phyloP scores from a whole-genome alignment of 2,888 invertebrate species.

The Rhamphomyia laevipes region DNA sequence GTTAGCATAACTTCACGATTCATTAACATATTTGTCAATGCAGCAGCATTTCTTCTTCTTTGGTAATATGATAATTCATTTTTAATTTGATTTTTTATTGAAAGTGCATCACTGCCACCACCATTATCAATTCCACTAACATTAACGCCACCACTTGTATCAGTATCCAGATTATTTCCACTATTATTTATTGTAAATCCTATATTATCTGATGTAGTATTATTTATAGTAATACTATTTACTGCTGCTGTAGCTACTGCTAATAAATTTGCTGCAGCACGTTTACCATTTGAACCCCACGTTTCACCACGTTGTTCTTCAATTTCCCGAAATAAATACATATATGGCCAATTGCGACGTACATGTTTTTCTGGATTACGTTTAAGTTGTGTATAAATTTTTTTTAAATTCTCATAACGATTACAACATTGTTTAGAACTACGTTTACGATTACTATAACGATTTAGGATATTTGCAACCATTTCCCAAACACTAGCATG shows the following conservation, averaged over 20 bases:
- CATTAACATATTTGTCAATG: constrained; percentile 29
- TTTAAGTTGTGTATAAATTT: constrained; percentile 36
- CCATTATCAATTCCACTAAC: neutral
- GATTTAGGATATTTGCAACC: constrained; percentile 35
- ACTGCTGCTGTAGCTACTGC: neutral
- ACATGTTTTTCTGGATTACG: constrained; percentile 37
- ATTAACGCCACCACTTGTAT: neutral
- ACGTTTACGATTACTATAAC: constrained; percentile 33
- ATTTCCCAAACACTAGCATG: constrained; percentile 38
- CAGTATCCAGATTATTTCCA: neutral
- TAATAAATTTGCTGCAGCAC: constrained; percentile 10
- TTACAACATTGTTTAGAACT: constrained; percentile 36
- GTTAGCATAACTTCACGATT: constrained; percentile 24
- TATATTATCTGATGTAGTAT: too few species aligned
- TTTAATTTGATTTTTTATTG: constrained; percentile 28
- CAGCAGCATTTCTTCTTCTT: constrained; percentile 29
- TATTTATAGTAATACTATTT: too few species aligned
- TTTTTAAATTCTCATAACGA: constrained; percentile 36
- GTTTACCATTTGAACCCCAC: constrained; percentile 33
- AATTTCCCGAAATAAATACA: constrained; percentile 36
- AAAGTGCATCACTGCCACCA: neutral
- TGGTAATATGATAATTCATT: constrained; percentile 36
- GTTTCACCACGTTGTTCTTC: constrained; percentile 37
- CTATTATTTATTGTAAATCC: too few species aligned
- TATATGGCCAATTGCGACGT: constrained; percentile 34